phyloP scores from a whole-genome alignment of 2,888 invertebrate species.

The Nymphalis polychloros region DNA sequence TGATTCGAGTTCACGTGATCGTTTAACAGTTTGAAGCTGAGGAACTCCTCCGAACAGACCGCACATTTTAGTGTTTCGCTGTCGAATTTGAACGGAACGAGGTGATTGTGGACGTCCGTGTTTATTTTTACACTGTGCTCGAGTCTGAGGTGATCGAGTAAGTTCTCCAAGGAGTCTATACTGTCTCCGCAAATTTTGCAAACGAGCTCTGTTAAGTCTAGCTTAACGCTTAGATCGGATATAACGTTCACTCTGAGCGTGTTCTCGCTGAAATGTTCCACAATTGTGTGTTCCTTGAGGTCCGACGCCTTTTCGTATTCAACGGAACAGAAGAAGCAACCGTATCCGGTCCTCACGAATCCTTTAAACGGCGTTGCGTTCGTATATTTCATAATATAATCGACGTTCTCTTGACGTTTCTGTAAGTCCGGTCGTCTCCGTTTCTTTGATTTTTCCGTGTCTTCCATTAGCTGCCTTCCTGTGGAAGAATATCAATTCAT shows the following conservation, averaged over 20 bases:
- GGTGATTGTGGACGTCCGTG: slow-evolving; percentile 49
- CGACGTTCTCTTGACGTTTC: slow-evolving; percentile 49
- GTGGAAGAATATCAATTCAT: neutral
- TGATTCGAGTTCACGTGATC: slow-evolving; percentile 52
- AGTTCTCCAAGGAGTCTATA: slow-evolving; percentile 43
- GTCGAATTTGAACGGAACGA: slow-evolving; percentile 53
- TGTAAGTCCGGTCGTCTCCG: slow-evolving; percentile 6
- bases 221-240: slow-evolving; percentile 50
- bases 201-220: slow-evolving; percentile 58
- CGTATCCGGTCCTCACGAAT: slow-evolving; percentile 49
- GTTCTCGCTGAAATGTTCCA: slow-evolving; percentile 35
- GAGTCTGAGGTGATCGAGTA: slow-evolving; percentile 45
- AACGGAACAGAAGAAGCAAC: slow-evolving; percentile 49
- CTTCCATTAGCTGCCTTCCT: slow-evolving; percentile 12
- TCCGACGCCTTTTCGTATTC: slow-evolving; percentile 46
- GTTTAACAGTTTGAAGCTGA: slow-evolving; percentile 47
- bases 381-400: slow-evolving; percentile 53
- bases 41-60: slow-evolving; percentile 44
- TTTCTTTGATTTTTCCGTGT: neutral
- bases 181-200: slow-evolving; percentile 55
- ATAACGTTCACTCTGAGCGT: slow-evolving; percentile 11
- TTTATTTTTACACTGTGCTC: slow-evolving; percentile 46
- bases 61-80: slow-evolving; percentile 44
- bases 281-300: slow-evolving; percentile 50
- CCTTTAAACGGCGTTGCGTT: slow-evolving; percentile 55